Conservation (phyloP, 1,140 invertebrate genomes). For the Hesperophylax magnus region DNA sequence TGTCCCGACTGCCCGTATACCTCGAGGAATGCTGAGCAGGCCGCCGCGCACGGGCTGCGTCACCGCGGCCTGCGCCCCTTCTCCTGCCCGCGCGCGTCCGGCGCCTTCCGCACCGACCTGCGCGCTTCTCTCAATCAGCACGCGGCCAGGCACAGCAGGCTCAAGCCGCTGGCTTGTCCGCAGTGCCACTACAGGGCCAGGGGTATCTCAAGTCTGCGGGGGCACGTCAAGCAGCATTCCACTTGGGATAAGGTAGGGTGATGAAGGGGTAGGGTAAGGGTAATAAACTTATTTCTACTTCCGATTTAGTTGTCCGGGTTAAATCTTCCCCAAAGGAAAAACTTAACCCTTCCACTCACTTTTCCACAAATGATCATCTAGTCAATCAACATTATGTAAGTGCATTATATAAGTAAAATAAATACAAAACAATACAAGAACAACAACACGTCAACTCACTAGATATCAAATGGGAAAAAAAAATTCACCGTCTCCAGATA, state of each 20-base stretch:
- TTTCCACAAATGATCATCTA: too few species aligned
- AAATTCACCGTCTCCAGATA: too few species aligned
- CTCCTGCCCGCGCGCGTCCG: background rate
- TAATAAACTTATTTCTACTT: too few species aligned
- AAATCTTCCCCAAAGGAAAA: too few species aligned
- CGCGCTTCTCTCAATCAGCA: background rate
- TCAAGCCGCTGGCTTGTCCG: background rate
- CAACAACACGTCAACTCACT: too few species aligned
- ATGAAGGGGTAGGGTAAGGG: background rate
- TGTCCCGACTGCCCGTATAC: background rate
- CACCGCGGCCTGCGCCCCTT: conserved; percentile 27
- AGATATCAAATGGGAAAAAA: too few species aligned
- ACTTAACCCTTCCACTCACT: too few species aligned
- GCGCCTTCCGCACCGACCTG: conserved; percentile 5
- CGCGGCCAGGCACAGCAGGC: background rate
- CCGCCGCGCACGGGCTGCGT: background rate
- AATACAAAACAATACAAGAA: too few species aligned
- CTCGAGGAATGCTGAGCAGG: background rate
- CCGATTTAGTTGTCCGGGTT: too few species aligned
- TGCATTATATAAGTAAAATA: too few species aligned
- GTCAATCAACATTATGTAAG: too few species aligned
- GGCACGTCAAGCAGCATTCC: background rate
- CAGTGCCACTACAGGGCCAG: background rate
- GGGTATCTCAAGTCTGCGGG: background rate
- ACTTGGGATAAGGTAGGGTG: background rate